Evolutionary conservation across 2,888 invertebrate species (phyloP).

Genomic region (Gerris lacustris): DNA sequence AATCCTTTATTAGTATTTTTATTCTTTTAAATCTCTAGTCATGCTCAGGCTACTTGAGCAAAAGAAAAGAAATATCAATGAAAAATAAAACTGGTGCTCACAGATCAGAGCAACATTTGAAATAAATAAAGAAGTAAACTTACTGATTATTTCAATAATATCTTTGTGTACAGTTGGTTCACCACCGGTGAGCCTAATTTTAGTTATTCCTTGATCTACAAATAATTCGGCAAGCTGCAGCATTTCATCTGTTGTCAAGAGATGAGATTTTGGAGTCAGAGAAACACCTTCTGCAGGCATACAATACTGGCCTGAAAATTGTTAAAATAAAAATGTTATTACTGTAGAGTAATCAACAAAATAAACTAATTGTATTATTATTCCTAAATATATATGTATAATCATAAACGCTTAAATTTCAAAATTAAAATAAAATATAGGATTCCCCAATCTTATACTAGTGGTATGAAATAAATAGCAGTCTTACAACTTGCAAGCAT

Average conservation of each 20-base stretch:
- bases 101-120: too few relatives aligned
- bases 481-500: too few relatives aligned
- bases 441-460: too few relatives aligned
- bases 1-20: too few relatives aligned
- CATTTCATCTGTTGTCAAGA: conserved; percentile 74
- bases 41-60: too few relatives aligned
- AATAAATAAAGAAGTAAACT: conserved; percentile 31
- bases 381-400: neutral
- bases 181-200: conserved; percentile 92
- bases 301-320: conserved; percentile 73
- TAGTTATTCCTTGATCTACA: conserved; percentile 75
- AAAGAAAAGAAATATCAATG: too few relatives aligned
- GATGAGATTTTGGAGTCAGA: conserved; percentile 58
- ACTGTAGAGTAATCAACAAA: conserved; percentile 12
- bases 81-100: too few relatives aligned
- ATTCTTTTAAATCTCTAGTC: too few relatives aligned
- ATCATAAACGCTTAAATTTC: neutral
- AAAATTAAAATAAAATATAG: too few relatives aligned
- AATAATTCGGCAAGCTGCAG: conserved; percentile 66
- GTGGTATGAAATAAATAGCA: too few relatives aligned
- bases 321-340: conserved; percentile 5
- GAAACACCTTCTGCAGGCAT: conserved; percentile 94
- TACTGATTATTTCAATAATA: conserved; percentile 68
- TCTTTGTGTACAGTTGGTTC: conserved; percentile 89
- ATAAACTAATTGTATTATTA: neutral